Percentiles rank a stretch among this genome's conserved stretches.
Evolutionary conservation across 2,797 vertebrate species (phyloP).

Genomic region (Lepilemur ruficaudatus): DNA sequence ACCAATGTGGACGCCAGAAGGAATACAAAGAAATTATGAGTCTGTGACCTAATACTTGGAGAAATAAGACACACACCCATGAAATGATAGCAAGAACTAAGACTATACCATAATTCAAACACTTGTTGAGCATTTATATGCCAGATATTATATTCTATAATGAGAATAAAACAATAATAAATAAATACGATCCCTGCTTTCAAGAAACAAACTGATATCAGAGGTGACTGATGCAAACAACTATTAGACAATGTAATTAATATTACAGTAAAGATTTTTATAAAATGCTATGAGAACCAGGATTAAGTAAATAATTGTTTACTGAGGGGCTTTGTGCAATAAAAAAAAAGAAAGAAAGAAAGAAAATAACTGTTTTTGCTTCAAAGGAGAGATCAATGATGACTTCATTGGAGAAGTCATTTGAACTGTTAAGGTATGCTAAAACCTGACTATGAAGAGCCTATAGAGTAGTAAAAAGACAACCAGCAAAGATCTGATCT

Average conservation of each 20-base stretch:
- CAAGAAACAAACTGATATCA: not conserved
- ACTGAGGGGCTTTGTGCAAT: too few species aligned
- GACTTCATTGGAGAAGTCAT: not conserved
- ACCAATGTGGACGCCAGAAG: not conserved
- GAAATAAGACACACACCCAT: not conserved
- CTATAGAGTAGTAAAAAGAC: not conserved
- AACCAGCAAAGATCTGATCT: not conserved
- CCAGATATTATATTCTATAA: not conserved
- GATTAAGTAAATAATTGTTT: not conserved
- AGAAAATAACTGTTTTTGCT: slow-evolving; percentile 5
- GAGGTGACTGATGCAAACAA: not conserved
- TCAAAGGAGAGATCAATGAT: not conserved
- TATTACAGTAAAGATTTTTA: not conserved
- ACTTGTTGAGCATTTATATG: not conserved
- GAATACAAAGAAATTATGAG: not conserved
- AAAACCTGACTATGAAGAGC: not conserved
- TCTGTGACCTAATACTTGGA: not conserved
- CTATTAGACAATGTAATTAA: not conserved
- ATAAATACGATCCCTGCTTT: not conserved
- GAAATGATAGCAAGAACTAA: not conserved
- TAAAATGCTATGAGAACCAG: not conserved
- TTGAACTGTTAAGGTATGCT: not conserved
- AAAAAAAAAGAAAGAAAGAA: too few species aligned
- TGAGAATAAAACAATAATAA: not conserved
- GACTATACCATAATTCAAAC: not conserved